phyloP scores from a whole-genome alignment of 2,888 invertebrate genomes.

The Poecilus cupreus region DNA sequence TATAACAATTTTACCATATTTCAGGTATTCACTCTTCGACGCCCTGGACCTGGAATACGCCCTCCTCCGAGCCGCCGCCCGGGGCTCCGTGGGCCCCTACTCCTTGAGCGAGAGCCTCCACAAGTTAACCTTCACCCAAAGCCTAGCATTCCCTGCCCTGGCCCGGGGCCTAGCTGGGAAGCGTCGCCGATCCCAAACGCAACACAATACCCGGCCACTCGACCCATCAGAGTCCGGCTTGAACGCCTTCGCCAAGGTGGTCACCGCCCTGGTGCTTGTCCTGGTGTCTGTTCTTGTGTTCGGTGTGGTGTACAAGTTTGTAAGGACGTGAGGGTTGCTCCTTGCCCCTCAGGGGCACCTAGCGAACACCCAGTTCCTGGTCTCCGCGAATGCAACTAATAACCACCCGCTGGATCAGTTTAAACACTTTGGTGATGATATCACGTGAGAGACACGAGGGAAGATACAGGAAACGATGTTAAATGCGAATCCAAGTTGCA shows the following conservation, averaged over 20 bases:
- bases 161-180: slow-evolving; percentile 81
- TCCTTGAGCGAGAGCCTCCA: slow-evolving; percentile 82
- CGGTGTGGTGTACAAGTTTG: slow-evolving; percentile 84
- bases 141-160: slow-evolving; percentile 82
- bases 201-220: slow-evolving; percentile 74
- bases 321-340: slow-evolving; percentile 85
- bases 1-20: too few relatives aligned
- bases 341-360: slow-evolving; percentile 77
- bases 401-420: neutral
- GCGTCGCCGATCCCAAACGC: slow-evolving; percentile 75
- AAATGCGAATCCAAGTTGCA: too few relatives aligned
- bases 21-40: slow-evolving; percentile 78
- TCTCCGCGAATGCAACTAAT: neutral
- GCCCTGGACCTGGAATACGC: slow-evolving; percentile 83
- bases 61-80: slow-evolving; percentile 79
- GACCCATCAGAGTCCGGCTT: slow-evolving; percentile 80
- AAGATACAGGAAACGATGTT: neutral
- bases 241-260: slow-evolving; percentile 82
- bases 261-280: slow-evolving; percentile 81
- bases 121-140: slow-evolving; percentile 84
- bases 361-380: neutral
- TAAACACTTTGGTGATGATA: neutral
- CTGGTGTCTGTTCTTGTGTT: slow-evolving; percentile 83
- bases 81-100: slow-evolving; percentile 83
- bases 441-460: slow-evolving; percentile 36